Base-by-base conservation (phyloP, 2,797 vertebrate species). In the Tragopan temminckii region DNA sequence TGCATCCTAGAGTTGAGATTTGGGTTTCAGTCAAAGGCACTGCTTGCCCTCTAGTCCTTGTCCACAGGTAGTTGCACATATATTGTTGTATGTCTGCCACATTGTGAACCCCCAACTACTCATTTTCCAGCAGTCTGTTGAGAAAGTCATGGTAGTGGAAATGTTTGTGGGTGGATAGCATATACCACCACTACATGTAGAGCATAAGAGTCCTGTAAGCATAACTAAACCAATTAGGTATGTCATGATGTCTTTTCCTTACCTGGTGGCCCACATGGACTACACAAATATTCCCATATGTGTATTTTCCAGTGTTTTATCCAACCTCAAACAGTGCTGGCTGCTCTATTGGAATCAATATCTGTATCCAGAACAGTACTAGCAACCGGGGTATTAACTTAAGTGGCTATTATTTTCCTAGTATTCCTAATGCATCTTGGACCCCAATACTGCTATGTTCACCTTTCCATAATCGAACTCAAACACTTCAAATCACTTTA, bases 231-330 rank as follows among this genome's bases (percentile, higher is more conserved):
- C 89, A 55, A 89, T 93, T 85, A 81, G 71, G 25, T 77, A 53
- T 62, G 68, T 77, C 71, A 70, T 72, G 13, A 58, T 88, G 52
- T 76, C 42, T 91, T 85, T 93, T 50, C 43, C 91, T 76, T 94
- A 88, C 88, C 70, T 70, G 11, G 27, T 88, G 64, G n/a, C 43
- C 69, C 76, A 89, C 52, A 89, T 74, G 82, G 59, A n/a, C 69
- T 89, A 80, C 68, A 42, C 46, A 93, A 91, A 91, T 91, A 95
- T 82, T 91, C 89, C 88, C 46, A 82, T 82, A 57, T 89, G 59
- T 5, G 0, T 45, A 62, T 92, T 90, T 89, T 42, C 71, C n/a
- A 62, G 81, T 72, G 71, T 91, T 85, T 91, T 53, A 74, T 50
- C 67, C n/a, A 82, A 50, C 52, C 12, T 27, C n/a, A 76, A n/a